Evolutionary conservation across 2,888 invertebrate genomes (phyloP).

Genomic region (Scaptomyza parva): DNA sequence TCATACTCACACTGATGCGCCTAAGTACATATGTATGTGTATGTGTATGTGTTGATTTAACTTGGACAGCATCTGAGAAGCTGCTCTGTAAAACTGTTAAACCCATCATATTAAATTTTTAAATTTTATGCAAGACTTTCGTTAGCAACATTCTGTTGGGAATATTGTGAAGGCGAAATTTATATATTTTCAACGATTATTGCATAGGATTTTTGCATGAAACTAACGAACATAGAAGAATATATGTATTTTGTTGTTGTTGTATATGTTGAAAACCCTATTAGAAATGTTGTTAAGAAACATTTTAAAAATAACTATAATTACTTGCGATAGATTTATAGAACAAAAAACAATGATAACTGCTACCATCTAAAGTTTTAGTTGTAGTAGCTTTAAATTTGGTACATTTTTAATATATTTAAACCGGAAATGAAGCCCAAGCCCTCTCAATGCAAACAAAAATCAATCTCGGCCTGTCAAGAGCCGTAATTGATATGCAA

Average conservation of each 20-base stretch:
- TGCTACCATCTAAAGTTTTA: no score
- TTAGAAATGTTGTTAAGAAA: no score
- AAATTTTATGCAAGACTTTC: background rate
- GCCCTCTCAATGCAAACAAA: conserved; percentile 56
- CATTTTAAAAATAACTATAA: no score
- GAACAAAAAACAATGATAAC: no score
- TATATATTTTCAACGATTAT: background rate
- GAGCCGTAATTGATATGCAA: conserved; percentile 66
- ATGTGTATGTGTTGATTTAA: no score
- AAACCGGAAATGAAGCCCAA: conserved; percentile 33
- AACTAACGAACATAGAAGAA: no score
- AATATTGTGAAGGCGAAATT: background rate
- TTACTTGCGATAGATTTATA: no score
- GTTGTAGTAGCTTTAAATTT: background rate
- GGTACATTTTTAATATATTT: conserved; percentile 13
- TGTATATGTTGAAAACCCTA: no score
- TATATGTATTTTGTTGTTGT: no score
- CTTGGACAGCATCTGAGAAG: background rate
- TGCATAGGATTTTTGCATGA: background rate
- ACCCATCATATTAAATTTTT: conserved; percentile 1
- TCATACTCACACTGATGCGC: conserved; percentile 1
- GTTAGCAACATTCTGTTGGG: background rate
- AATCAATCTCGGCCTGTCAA: conserved; percentile 65
- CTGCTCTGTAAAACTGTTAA: background rate
- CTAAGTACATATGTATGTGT: background rate